Percentiles rank a stretch among this genome's conserved stretches.
Conservation (phyloP, 2,113 vertebrate species). For the Vireo altiloquus region DNA sequence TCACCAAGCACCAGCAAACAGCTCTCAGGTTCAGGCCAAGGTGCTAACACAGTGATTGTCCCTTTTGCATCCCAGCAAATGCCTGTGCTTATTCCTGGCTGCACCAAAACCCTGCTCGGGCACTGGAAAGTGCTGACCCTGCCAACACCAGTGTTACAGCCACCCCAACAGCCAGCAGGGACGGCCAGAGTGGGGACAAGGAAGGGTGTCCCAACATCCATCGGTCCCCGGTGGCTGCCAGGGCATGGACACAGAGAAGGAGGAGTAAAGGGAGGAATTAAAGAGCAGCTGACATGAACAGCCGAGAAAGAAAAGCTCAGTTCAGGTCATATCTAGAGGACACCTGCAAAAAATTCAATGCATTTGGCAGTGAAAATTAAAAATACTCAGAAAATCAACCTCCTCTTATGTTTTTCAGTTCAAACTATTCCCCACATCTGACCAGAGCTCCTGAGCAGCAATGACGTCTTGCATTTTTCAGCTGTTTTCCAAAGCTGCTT, state of each 20-base stretch:
- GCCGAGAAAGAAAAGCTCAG: not conserved
- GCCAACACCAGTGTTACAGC: not conserved
- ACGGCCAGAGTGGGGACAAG: not conserved
- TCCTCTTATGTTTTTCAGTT: not conserved
- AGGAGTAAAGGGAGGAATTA: not conserved
- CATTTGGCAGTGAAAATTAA: not conserved
- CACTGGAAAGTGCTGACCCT: not conserved
- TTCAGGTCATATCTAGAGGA: not conserved
- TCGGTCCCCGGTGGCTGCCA: fast-evolving
- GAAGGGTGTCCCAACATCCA: not conserved
- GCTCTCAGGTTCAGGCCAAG: not conserved
- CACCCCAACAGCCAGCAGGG: not conserved
- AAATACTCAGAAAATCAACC: not conserved
- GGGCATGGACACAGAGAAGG: not conserved
- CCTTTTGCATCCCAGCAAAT: not conserved
- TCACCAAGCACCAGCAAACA: not conserved
- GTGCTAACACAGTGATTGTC: not conserved
- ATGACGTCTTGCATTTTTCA: not conserved
- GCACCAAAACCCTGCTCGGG: not conserved
- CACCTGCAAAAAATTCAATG: not conserved
- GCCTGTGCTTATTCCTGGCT: not conserved
- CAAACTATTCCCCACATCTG: not conserved
- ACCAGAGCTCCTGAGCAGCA: not conserved
- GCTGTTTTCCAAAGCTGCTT: conserved; percentile 33
- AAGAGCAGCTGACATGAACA: not conserved